Conservation (phyloP, 2,888 invertebrate genomes). For the Dinocampus coccinellae region DNA sequence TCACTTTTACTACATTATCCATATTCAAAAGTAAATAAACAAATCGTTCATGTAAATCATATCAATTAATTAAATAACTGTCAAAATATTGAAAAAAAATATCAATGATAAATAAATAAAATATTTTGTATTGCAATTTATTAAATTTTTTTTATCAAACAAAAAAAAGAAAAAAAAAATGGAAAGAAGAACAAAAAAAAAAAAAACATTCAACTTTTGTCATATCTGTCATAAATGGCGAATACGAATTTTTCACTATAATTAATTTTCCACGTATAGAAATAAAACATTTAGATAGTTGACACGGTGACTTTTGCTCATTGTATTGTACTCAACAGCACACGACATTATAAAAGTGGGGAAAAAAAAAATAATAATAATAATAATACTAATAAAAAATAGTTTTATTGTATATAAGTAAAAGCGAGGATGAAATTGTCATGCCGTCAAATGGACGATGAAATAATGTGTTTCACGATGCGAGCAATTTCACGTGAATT, state of each 20-base stretch:
- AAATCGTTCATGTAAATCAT: too few species aligned
- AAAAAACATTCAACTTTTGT: not conserved
- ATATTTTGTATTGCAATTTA: too few species aligned
- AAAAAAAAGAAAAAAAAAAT: too few species aligned
- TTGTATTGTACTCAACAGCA: not conserved
- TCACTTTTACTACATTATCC: not conserved
- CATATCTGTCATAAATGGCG: not conserved
- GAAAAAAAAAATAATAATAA: too few species aligned
- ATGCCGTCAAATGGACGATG: conserved; percentile 19
- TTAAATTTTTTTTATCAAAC: not conserved
- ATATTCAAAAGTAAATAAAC: not conserved
- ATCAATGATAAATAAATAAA: too few species aligned
- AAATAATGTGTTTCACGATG: conserved; percentile 9
- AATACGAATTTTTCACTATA: not conserved
- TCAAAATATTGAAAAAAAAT: too few species aligned
- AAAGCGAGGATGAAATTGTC: conserved; percentile 33
- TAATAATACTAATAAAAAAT: conserved; percentile 28
- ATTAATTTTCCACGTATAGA: not conserved
- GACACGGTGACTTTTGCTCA: not conserved
- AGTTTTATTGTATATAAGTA: conserved; percentile 5
- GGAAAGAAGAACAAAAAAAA: too few species aligned
- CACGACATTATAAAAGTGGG: not conserved
- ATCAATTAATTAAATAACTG: too few species aligned
- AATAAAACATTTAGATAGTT: not conserved
- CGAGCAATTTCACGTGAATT: conserved; percentile 27